Evolutionary conservation across 2,113 vertebrate species (phyloP).

Genomic region (Corythaeola cristata): DNA sequence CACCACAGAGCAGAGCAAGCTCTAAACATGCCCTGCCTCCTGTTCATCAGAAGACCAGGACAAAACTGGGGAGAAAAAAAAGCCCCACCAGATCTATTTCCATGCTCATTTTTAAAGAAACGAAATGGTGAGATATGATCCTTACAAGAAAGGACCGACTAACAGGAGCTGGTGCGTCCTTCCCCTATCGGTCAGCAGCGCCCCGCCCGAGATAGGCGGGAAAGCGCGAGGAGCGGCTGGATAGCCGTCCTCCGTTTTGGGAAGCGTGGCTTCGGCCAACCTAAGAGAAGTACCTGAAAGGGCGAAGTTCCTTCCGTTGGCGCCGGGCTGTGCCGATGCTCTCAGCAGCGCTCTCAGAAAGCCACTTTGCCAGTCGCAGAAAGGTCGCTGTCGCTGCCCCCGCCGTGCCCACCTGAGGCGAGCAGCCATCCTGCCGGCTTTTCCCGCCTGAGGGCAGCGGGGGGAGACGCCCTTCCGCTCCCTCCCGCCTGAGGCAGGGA

Average conservation of each 20-base stretch:
- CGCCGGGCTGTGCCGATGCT: background rate
- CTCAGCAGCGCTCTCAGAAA: background rate
- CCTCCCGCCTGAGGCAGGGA: background rate
- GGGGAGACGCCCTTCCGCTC: accelerated
- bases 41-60: too few relatives aligned
- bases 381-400: accelerated
- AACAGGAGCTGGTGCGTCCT: accelerated
- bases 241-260: too few relatives aligned
- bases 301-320: accelerated
- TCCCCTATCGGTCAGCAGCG: accelerated
- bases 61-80: accelerated
- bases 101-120: background rate
- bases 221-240: accelerated
- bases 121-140: accelerated
- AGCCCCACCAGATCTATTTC: accelerated
- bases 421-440: accelerated
- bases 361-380: accelerated
- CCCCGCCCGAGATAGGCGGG: accelerated
- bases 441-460: accelerated
- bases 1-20: accelerated
- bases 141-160: accelerated
- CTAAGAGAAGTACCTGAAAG: background rate
- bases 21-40: too few relatives aligned
- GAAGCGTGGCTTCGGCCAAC: accelerated
- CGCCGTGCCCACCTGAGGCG: accelerated